Base-by-base conservation (phyloP, 2,113 vertebrate species). In the Oryzias javanicus region DNA sequence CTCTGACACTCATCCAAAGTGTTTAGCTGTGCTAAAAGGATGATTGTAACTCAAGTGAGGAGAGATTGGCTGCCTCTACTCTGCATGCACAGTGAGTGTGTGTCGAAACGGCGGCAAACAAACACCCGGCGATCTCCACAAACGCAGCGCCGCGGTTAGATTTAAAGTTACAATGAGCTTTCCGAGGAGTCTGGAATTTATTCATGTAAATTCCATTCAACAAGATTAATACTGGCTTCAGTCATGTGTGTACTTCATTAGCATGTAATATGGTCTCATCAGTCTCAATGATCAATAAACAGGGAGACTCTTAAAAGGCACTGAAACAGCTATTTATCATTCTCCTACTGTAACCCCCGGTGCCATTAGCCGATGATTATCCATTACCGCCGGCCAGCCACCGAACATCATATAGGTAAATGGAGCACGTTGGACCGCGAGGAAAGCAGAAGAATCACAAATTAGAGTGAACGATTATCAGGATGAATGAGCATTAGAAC, bases 201-300 rank as follows among this genome's bases (percentile, higher is more conserved):
- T 82, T 84, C 63, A 48, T 59, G 74, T 57, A 66, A 64, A 73
- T 48, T 64, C 64, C 70, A 64, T 78, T 83, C 78, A 80, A 74
- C 67, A 78, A 72, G 83, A 84, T 88, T 83, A 83, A 84, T 86
- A 85, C 79, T 74, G 59, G 70, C 72, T 63, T 70, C 84, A 81
- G 76, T 86, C 86, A 84, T 83, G 78, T 79, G 81, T 86, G 79
- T 69, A 83, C 81, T 85, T 81, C 82, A 82, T 88, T 84, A 81
- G 79, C 80, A 79, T 80, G 74, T 81, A 83, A 84, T 86, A 70
- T 42, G 16, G 45, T 71, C 69, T 82, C 80, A 86, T 89, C 84
- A 70, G 75, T 88, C 86, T 86, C 77, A 84, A 81, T 86, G 81
- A 77, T 80, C 67, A 49, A 85, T 85, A 84, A 82, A 86, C 86